Evolutionary conservation across 2,113 vertebrate species (phyloP).

Genomic region (Nycticorax nycticorax): DNA sequence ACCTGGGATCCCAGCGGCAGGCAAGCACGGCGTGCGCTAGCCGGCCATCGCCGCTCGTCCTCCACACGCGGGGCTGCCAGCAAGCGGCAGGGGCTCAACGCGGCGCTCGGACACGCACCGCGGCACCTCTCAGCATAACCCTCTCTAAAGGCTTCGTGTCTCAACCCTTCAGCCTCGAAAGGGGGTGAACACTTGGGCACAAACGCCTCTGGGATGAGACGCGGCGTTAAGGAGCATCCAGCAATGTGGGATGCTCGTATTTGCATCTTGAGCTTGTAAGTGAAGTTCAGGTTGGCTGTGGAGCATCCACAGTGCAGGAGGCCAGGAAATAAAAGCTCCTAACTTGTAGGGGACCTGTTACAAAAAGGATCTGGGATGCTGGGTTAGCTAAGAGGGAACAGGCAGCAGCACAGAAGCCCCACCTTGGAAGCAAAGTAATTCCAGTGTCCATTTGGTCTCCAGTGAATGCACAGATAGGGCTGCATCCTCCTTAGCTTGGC

Average conservation of each 20-base stretch:
- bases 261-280: background rate
- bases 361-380: background rate
- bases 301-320: background rate
- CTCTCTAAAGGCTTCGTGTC: background rate
- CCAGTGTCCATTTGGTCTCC: background rate
- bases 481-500: background rate
- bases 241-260: fast-evolving
- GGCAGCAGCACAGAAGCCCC: background rate
- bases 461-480: background rate
- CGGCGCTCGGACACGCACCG: fast-evolving
- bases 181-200: background rate
- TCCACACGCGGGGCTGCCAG: fast-evolving
- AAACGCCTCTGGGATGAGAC: background rate
- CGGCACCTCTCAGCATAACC: background rate
- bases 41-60: background rate
- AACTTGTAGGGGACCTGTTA: background rate
- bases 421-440: background rate
- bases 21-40: fast-evolving
- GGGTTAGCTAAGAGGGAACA: background rate
- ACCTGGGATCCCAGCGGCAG: background rate
- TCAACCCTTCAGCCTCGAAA: background rate
- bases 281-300: background rate
- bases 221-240: background rate
- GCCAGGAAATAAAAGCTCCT: background rate
- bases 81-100: background rate